phyloP scores from a whole-genome alignment of 2,113 vertebrate species.

The Danionella cerebrum region DNA sequence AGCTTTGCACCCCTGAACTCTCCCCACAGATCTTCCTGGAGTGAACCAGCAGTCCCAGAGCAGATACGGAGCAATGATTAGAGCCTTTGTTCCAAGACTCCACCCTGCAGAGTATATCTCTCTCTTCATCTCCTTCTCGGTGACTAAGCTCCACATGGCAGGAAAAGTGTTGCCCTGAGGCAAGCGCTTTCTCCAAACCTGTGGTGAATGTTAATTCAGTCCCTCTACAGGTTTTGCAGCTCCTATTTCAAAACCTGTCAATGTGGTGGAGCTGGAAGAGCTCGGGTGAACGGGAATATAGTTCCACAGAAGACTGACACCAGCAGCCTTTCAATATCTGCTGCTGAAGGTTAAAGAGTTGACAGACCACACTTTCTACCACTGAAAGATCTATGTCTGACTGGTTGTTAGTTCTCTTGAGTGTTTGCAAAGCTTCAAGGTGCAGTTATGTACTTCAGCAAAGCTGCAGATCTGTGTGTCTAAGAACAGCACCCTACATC shows the following conservation, averaged over 20 bases:
- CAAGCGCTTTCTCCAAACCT: conserved; percentile 5
- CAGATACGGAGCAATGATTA: conserved; percentile 3
- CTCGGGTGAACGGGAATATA: neutral
- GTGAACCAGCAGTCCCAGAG: neutral
- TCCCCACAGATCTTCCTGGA: neutral
- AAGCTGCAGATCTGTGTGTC: neutral
- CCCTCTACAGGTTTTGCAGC: neutral
- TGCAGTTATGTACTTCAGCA: conserved; percentile 2
- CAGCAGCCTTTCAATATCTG: neutral
- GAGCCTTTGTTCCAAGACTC: neutral
- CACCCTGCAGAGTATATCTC: neutral
- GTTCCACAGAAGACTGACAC: conserved; percentile 6
- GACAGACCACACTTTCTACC: neutral
- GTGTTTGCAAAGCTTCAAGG: conserved; percentile 14
- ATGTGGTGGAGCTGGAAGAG: neutral
- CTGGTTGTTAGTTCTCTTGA: neutral
- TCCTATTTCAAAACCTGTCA: conserved; percentile 13
- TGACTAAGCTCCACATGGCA: conserved; percentile 9
- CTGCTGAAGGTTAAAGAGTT: neutral
- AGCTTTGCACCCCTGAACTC: conserved; percentile 19
- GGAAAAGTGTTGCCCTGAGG: conserved; percentile 20
- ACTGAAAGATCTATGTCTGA: neutral
- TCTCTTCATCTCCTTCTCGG: conserved; percentile 1
- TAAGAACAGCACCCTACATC: neutral
- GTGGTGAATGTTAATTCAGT: conserved; percentile 3